Base-by-base conservation (phyloP, 2,888 invertebrate genomes). In the Pheosia gnoma region DNA sequence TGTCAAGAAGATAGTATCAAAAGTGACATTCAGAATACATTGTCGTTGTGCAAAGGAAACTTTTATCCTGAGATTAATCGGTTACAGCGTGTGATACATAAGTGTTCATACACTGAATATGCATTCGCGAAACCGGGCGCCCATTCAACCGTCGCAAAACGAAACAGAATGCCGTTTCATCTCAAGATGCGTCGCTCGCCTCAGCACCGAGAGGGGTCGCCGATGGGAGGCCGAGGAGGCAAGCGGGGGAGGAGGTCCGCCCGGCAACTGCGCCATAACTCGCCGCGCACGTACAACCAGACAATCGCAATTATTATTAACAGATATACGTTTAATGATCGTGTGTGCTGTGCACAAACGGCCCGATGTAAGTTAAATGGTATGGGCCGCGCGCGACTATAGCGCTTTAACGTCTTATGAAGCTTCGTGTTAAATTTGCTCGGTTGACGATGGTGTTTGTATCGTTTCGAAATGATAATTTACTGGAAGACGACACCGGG, bases 271-370 rank as follows among this genome's bases (percentile, higher is more conserved):
- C 90, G 90, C 89, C 86, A 88, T 87, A 88, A 88, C 88, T 90
- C 86, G 85, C 79, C 84, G 89, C 88, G 88, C 90, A 90, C 88
- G 86, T 88, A 89, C 88, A 82, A 82, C 86, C 89, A 90, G 90
- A 90, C 91, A 91, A 91, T 90, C 89, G 87, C 85, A 91, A 91
- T 91, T 90, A 90, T 90, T 90, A 91, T 91, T 90, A 91, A 89
- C 90, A 87, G 88, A 89, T 88, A 88, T 88, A 89, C 85, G 87
- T 88, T 89, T 90, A 89, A 90, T 89, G 89, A 89, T 87, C 86
- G 88, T 86, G 84, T 86, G 86, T 87, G 85, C 84, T 80, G 83
- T 65, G 65, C 67, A 70, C 79, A 76, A 78, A 76, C 79, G 78
- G 77, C 75, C 74, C 82, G 76, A 78, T 82, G 84, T 79, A 78